phyloP scores from a whole-genome alignment of 2,113 vertebrate species.

The Indicator maculatus region DNA sequence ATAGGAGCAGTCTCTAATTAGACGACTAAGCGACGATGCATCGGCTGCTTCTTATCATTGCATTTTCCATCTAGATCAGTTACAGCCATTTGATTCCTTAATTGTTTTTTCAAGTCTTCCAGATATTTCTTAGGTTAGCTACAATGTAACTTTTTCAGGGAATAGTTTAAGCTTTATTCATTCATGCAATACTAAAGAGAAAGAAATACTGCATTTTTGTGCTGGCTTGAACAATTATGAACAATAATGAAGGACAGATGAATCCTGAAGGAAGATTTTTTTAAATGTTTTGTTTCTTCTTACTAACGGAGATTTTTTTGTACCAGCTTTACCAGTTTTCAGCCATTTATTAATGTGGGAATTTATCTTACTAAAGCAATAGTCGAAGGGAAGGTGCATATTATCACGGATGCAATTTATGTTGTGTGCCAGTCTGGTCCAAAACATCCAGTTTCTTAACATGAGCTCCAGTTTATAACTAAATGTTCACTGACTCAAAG shows the following conservation, averaged over 20 bases:
- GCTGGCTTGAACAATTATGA: slow-evolving; percentile 85
- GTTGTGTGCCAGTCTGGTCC: slow-evolving; percentile 90
- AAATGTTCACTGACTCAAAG: slow-evolving; percentile 82
- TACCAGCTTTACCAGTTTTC: slow-evolving; percentile 96
- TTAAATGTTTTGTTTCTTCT: slow-evolving; percentile 87
- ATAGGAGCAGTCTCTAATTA: slow-evolving; percentile 81
- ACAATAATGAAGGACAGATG: slow-evolving; percentile 87
- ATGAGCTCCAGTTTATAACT: slow-evolving; percentile 83
- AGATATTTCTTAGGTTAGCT: slow-evolving; percentile 87
- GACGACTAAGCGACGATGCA: slow-evolving; percentile 76
- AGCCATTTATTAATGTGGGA: slow-evolving; percentile 93
- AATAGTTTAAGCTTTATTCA: slow-evolving; percentile 92
- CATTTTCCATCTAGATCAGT: slow-evolving; percentile 86
- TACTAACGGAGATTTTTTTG: slow-evolving; percentile 92
- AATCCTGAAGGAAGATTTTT: slow-evolving; percentile 86
- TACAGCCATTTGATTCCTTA: slow-evolving; percentile 86
- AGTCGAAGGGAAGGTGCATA: slow-evolving; percentile 92
- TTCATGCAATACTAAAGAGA: slow-evolving; percentile 90
- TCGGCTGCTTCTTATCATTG: slow-evolving; percentile 83
- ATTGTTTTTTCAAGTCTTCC: slow-evolving; percentile 91
- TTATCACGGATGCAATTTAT: slow-evolving; percentile 95
- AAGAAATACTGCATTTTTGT: slow-evolving; percentile 86
- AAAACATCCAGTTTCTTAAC: slow-evolving; percentile 81
- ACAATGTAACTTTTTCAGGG: slow-evolving; percentile 89
- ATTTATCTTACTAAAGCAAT: slow-evolving; percentile 96